Evolutionary conservation across 2,888 invertebrate genomes (phyloP).

Genomic region (Hydriomena furcata): DNA sequence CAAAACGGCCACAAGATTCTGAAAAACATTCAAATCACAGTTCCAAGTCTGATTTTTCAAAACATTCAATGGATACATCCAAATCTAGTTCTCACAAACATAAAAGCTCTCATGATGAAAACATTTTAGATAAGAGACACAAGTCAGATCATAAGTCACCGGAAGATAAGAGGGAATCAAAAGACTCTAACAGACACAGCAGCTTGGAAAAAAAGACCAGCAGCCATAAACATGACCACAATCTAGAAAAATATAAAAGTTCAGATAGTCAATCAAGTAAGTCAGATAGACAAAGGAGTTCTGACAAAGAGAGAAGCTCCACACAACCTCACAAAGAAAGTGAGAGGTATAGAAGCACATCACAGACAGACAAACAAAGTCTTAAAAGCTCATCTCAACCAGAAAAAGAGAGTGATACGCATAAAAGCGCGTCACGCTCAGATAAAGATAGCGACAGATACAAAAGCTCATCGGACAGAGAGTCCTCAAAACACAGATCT

Average conservation of each 20-base stretch:
- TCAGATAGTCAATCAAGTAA: conserved; percentile 30
- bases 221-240: conserved; percentile 47
- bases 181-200: conserved; percentile 42
- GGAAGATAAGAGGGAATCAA: conserved; percentile 49
- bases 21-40: conserved; percentile 49
- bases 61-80: conserved; percentile 49
- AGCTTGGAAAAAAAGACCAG: conserved; percentile 49
- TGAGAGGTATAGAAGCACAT: conserved; percentile 28
- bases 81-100: conserved; percentile 57
- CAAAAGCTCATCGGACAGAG: conserved; percentile 49
- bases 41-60: conserved; percentile 48
- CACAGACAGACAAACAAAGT: conserved; percentile 34
- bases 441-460: conserved; percentile 46
- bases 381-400: conserved; percentile 35
- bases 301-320: too few species aligned
- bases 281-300: conserved; percentile 48
- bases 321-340: too few species aligned
- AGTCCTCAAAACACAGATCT: conserved; percentile 53
- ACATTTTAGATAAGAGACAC: conserved; percentile 53
- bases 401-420: conserved; percentile 38
- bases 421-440: conserved; percentile 42
- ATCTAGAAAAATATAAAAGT: conserved; percentile 54
- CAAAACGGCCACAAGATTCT: conserved; percentile 44
- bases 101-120: conserved; percentile 55
- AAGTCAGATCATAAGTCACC: conserved; percentile 49